Percentiles rank a stretch among this genome's conserved stretches.
Conservation (phyloP, 2,113 vertebrate species). For the Corythoichthys intestinalis region DNA sequence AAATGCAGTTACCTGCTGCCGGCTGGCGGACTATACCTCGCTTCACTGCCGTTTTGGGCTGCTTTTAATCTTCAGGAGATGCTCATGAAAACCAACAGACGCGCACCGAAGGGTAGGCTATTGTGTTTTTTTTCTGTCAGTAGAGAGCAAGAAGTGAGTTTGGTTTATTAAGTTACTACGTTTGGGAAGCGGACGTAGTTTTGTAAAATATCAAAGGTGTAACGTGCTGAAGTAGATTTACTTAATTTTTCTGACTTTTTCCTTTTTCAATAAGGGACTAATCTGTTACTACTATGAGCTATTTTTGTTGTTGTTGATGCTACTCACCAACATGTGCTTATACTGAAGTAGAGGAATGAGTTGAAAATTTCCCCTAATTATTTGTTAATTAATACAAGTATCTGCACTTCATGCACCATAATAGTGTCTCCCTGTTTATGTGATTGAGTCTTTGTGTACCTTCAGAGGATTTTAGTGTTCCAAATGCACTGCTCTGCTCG, state of each 20-base stretch:
- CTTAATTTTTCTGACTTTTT: background rate
- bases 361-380: no score
- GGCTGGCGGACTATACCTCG: conserved; percentile 13
- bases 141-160: background rate
- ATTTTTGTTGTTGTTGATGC: no score
- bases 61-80: conserved; percentile 10
- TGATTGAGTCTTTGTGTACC: background rate
- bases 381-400: no score
- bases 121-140: conserved; percentile 21
- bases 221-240: no score
- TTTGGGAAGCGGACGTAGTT: background rate
- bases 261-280: no score
- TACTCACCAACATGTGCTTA: no score
- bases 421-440: background rate
- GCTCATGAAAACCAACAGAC: conserved; percentile 10
- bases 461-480: background rate
- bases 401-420: no score
- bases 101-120: background rate
- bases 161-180: background rate
- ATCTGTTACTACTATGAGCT: no score
- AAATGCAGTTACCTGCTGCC: conserved; percentile 4
- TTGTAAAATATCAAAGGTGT: background rate
- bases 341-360: no score
- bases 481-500: background rate
- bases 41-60: background rate